Base-by-base conservation (phyloP, 2,113 vertebrate species). In the Leucoraja erinaceus region DNA sequence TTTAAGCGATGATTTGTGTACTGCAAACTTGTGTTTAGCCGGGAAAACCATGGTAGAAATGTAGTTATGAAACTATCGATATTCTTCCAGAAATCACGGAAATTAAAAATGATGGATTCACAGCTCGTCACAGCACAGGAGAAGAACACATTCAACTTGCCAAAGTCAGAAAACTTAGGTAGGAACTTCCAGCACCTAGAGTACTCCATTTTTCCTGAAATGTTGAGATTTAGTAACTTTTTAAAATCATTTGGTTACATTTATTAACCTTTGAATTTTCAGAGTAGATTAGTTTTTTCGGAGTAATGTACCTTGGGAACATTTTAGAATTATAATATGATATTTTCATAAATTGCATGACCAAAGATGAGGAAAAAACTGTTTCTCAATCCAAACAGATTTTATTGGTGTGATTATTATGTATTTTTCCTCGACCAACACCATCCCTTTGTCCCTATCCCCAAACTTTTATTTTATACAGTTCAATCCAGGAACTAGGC, bases 161-260 rank as follows among this genome's bases (percentile, higher is more conserved):
- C 78, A 95, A 94, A 94, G 14, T 93, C 9, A 97, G 95, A 28
- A 98, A 98, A 93, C 95, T 97, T 76, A 98, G 98, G 98, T 99
- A 97, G 3, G 93, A 81, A 38, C 11, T 94, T 66, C 25, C 28
- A 18, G 31, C 20, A 81, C 16, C 18, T 16, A 88, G 28, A 18
- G 59, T 3, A 3, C 20, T 70, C 63, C 38, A 72, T 47, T 91
- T 91, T 72, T 25, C 28, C 20, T 72, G 10, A 38, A 18, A 68
- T 90, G 10, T 54, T 91, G 6, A 11, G 20, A 28, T 74, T 91
- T 70, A 68, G 33, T 68, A 88, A 12, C 9, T 14, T 77, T 81
- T 47, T 59, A 5, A 61, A 91, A 91, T 72, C 18, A 3, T 2
- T 72, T 31, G 5, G 20, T 38, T 31, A 66, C 31, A 31, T 90